These are phyloP conservation scores for Pachliopta kotzebuea DNA, from an alignment of 2,888 invertebrate genomes.

Conservation along the genomic window DNA sequence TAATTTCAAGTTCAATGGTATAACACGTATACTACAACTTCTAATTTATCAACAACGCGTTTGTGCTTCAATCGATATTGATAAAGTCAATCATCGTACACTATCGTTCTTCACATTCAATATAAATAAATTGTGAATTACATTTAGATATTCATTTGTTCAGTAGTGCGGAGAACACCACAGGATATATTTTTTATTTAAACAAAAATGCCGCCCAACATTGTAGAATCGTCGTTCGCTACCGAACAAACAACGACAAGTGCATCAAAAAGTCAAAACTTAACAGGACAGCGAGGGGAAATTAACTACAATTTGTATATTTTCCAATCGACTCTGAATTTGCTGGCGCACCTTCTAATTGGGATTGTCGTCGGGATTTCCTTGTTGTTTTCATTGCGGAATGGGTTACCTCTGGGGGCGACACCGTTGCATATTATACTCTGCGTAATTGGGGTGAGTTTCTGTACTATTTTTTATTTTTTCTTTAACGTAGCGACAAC, in stretches of 20 bases:
- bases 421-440: slow-evolving; percentile 54
- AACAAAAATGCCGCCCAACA: slow-evolving; percentile 44
- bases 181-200: not conserved
- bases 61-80: slow-evolving; percentile 36
- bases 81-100: slow-evolving; percentile 40
- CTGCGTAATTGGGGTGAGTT: slow-evolving; percentile 67
- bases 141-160: not conserved
- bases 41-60: slow-evolving; percentile 21
- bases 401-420: slow-evolving; percentile 45
- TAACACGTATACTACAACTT: not conserved
- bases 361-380: slow-evolving; percentile 51
- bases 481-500: not conserved
- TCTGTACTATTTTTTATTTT: not conserved
- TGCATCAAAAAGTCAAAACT: slow-evolving; percentile 30
- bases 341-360: slow-evolving; percentile 55
- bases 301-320: slow-evolving; percentile 45
- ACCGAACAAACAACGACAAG: slow-evolving; percentile 33
- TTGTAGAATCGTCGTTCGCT: slow-evolving; percentile 36
- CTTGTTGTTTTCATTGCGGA: slow-evolving; percentile 47
- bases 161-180: not conserved
- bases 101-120: slow-evolving; percentile 35
- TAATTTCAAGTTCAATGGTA: slow-evolving; percentile 11
- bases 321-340: slow-evolving; percentile 49
- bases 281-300: slow-evolving; percentile 26
- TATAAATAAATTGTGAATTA: slow-evolving; percentile 33